Conservation (phyloP, 2,113 vertebrate genomes). For the Tachycineta bicolor region DNA sequence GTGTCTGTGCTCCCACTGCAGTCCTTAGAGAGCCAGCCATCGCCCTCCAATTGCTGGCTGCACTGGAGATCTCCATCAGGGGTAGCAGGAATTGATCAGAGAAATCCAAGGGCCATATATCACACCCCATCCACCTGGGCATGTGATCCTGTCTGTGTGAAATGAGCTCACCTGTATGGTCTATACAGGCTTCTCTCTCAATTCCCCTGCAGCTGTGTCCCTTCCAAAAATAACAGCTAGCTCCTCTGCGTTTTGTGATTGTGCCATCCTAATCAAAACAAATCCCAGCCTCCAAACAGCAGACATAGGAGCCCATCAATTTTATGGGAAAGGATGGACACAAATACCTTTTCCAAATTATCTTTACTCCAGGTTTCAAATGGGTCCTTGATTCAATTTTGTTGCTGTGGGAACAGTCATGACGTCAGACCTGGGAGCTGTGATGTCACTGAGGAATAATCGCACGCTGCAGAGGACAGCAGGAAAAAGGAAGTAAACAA, state of each 20-base stretch:
- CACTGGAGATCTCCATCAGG: neutral
- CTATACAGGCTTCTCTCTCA: neutral
- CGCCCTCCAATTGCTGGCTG: neutral
- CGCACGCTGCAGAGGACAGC: neutral
- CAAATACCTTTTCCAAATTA: neutral
- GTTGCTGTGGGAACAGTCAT: slow-evolving; percentile 26
- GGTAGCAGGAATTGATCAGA: neutral
- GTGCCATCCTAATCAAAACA: slow-evolving; percentile 53
- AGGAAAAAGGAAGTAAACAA: slow-evolving; percentile 39
- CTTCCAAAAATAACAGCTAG: slow-evolving; percentile 57
- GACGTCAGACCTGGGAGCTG: slow-evolving; percentile 19
- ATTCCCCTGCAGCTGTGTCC: slow-evolving; percentile 10
- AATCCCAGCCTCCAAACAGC: neutral
- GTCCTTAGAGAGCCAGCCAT: neutral
- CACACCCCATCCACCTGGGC: neutral
- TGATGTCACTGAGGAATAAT: slow-evolving; percentile 48
- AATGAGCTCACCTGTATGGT: slow-evolving; percentile 20
- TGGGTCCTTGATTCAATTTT: neutral
- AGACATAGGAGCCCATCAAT: neutral
- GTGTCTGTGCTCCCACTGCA: neutral
- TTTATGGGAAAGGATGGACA: neutral
- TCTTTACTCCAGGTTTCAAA: neutral
- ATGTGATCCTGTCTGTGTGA: neutral
- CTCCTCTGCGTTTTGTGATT: slow-evolving; percentile 43
- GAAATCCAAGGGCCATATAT: neutral